These are phyloP conservation scores for Eupelmus urozonus DNA, from an alignment of 2,888 invertebrate genomes.

Conservation along the genomic window DNA sequence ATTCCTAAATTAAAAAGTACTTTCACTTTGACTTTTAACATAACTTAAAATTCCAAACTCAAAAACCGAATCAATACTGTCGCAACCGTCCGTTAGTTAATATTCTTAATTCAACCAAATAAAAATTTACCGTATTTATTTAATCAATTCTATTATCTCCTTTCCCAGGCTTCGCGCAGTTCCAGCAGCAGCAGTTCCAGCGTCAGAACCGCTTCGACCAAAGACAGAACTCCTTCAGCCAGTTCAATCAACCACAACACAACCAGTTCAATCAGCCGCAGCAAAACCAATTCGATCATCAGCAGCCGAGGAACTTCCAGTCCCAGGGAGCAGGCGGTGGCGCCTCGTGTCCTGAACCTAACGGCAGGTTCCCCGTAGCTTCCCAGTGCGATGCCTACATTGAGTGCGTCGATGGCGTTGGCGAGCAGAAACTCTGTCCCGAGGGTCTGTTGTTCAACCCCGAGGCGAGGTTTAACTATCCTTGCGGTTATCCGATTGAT, in stretches of 20 bases:
- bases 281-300: slow-evolving; percentile 17
- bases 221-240: neutral
- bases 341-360: slow-evolving; percentile 82
- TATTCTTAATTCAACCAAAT: no score
- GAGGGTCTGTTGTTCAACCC: slow-evolving; percentile 84
- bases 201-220: neutral
- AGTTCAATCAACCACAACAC: neutral
- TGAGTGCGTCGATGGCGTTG: slow-evolving; percentile 86
- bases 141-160: no score
- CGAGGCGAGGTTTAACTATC: slow-evolving; percentile 83
- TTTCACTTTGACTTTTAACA: no score
- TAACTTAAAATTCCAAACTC: no score
- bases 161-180: neutral
- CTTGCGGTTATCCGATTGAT: slow-evolving; percentile 91
- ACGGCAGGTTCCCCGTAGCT: slow-evolving; percentile 83
- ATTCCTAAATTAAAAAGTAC: no score
- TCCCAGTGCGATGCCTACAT: slow-evolving; percentile 87
- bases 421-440: slow-evolving; percentile 87
- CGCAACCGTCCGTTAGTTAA: no score
- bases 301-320: neutral
- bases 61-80: no score
- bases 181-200: neutral
- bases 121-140: no score
- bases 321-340: neutral
- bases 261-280: slow-evolving; percentile 33